These are phyloP conservation scores for Pterostichus niger DNA, from an alignment of 2,888 invertebrate species.

Conservation along the genomic window DNA sequence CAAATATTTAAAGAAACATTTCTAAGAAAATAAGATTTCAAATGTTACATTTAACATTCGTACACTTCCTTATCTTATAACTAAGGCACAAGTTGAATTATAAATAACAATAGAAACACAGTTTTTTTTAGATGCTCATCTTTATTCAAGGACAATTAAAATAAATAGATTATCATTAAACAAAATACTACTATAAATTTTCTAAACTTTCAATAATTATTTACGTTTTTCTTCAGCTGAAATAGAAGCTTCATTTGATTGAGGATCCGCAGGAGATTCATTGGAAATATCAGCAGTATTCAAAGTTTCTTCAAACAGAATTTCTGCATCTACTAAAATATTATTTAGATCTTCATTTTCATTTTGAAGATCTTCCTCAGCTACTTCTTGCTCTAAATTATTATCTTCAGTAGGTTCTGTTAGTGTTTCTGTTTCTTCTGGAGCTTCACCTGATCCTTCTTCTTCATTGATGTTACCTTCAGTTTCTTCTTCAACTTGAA, in stretches of 20 bases:
- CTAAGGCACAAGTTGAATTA: background rate
- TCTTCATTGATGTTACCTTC: constrained; percentile 1
- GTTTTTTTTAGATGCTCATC: constrained; percentile 24
- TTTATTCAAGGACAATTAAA: constrained; percentile 12
- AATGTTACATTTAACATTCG: background rate
- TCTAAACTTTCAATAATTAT: background rate
- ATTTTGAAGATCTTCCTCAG: background rate
- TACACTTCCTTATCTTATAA: background rate
- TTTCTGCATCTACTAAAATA: background rate
- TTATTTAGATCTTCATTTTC: no score
- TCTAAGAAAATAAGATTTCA: constrained; percentile 1
- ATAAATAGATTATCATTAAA: background rate
- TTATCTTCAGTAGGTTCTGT: background rate
- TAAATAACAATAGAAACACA: background rate
- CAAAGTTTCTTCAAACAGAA: background rate
- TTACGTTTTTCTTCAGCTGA: constrained; percentile 5
- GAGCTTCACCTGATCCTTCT: constrained; percentile 29
- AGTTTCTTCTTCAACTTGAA: background rate
- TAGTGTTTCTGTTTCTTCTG: background rate
- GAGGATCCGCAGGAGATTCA: background rate
- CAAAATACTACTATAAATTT: background rate
- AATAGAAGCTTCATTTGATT: background rate
- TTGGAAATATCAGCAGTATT: background rate
- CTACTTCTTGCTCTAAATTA: background rate
- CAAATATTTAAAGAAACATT: background rate